Evolutionary conservation across 2,888 invertebrate species (phyloP).

Genomic region (Aphidius colemani): DNA sequence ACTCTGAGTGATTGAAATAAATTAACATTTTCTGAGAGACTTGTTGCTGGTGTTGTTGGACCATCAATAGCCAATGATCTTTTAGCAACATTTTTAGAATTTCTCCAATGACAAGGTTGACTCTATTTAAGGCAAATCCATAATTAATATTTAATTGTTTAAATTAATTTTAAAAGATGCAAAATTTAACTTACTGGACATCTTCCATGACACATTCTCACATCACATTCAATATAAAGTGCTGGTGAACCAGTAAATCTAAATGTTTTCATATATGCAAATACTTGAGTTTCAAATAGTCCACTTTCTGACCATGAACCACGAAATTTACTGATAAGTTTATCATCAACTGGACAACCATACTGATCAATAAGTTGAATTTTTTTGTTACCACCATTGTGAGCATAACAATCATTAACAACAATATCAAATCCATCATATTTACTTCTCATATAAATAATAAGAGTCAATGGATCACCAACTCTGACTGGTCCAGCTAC

Average conservation of each 20-base stretch:
- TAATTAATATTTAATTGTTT: conserved; percentile 5
- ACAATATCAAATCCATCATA: conserved; percentile 95
- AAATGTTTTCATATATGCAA: conserved; percentile 94
- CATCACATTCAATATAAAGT: conserved; percentile 92
- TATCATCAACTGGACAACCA: conserved; percentile 92
- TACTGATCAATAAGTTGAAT: conserved; percentile 91
- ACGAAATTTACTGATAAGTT: conserved; percentile 87
- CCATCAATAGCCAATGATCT: conserved; percentile 67
- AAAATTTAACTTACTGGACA: conserved; percentile 75
- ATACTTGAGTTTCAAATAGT: conserved; percentile 90
- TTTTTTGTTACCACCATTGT: conserved; percentile 89
- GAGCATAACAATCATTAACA: conserved; percentile 92
- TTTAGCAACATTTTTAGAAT: conserved; percentile 79
- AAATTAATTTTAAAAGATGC: conserved; percentile 16
- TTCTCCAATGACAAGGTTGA: conserved; percentile 92
- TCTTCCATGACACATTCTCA: conserved; percentile 92
- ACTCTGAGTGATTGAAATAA: conserved; percentile 88
- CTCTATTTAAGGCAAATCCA: conserved; percentile 64
- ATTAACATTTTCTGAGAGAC: conserved; percentile 85
- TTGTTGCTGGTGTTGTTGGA: conserved; percentile 57
- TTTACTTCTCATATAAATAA: conserved; percentile 93
- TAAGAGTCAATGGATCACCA: conserved; percentile 88
- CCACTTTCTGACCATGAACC: conserved; percentile 93
- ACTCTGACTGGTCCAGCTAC: conserved; percentile 89
- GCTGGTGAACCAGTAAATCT: conserved; percentile 93